These are phyloP conservation scores for Hymenochirus boettgeri DNA, from an alignment of 2,113 vertebrate species.

Conservation along the genomic window DNA sequence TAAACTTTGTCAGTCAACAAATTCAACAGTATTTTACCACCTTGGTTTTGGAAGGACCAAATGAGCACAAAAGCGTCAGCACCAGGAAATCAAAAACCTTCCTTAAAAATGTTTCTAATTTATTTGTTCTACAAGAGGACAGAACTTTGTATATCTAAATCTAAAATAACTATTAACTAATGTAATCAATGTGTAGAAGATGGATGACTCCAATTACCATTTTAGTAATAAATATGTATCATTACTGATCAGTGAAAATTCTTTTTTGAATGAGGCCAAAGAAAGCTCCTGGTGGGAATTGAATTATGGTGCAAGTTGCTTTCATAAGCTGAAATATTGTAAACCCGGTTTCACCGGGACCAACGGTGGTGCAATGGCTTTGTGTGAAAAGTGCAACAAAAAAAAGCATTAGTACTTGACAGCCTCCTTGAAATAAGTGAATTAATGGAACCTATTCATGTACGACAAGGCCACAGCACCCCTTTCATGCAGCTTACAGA, in stretches of 20 bases:
- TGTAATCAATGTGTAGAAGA: too few relatives aligned
- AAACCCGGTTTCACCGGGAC: conserved; percentile 69
- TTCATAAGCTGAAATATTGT: conserved; percentile 70
- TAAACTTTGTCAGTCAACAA: too few relatives aligned
- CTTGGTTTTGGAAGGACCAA: too few relatives aligned
- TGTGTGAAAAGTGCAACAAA: conserved; percentile 76
- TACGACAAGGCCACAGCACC: conserved; percentile 79
- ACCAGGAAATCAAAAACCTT: too few relatives aligned
- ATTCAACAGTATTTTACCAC: too few relatives aligned
- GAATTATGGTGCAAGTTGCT: conserved; percentile 53
- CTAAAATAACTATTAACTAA: too few relatives aligned
- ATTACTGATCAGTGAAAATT: conserved; percentile 49
- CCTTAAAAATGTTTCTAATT: too few relatives aligned
- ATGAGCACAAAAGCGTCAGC: too few relatives aligned
- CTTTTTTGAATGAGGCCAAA: conserved; percentile 9
- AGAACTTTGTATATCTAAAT: too few relatives aligned
- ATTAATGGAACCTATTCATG: conserved; percentile 86
- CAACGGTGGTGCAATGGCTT: conserved; percentile 66
- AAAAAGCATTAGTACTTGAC: conserved; percentile 81
- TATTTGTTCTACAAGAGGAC: too few relatives aligned
- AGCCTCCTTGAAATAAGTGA: conserved; percentile 84
- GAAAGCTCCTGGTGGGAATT: conserved; percentile 47
- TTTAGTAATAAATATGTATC: conserved; percentile 44
- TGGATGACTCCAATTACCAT: conserved; percentile 17
- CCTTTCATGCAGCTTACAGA: conserved; percentile 83